Evolutionary conservation across 2,797 vertebrate species (phyloP).

Genomic region (Austrolebias charrua): DNA sequence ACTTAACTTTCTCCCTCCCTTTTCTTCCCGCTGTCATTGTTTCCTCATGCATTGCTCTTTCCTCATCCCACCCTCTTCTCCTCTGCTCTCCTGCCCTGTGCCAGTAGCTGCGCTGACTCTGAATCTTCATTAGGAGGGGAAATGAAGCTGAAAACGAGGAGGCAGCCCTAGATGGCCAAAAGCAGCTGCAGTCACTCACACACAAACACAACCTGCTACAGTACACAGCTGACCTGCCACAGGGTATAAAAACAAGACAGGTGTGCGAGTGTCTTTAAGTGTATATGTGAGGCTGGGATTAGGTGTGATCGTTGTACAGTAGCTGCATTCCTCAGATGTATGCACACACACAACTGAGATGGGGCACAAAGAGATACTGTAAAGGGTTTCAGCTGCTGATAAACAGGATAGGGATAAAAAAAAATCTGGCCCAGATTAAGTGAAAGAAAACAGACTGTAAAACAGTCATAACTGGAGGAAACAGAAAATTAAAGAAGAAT

Average conservation of each 20-base stretch:
- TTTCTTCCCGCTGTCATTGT: slow-evolving; percentile 27
- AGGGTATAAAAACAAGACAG: slow-evolving; percentile 50
- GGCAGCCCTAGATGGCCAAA: slow-evolving; percentile 77
- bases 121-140: slow-evolving; percentile 84
- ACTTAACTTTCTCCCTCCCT: slow-evolving; percentile 30
- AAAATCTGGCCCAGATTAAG: slow-evolving; percentile 21
- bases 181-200: slow-evolving; percentile 79
- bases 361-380: slow-evolving; percentile 15
- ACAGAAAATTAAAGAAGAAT: not conserved
- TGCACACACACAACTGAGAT: slow-evolving; percentile 5
- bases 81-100: slow-evolving; percentile 49
- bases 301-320: slow-evolving; percentile 1
- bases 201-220: slow-evolving; percentile 49
- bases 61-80: slow-evolving; percentile 16
- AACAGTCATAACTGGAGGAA: slow-evolving; percentile 30
- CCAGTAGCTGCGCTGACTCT: slow-evolving; percentile 73
- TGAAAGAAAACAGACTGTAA: slow-evolving; percentile 31
- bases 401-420: slow-evolving; percentile 28
- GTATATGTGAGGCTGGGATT: slow-evolving; percentile 25
- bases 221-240: slow-evolving; percentile 49
- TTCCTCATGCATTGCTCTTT: slow-evolving; percentile 27
- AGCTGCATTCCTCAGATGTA: slow-evolving; percentile 12
- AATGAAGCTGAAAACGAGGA: slow-evolving; percentile 84
- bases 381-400: slow-evolving; percentile 23
- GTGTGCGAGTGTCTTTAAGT: slow-evolving; percentile 45